A percentile compares a stretch with the other conserved stretches of the same genome.
phyloP scores from a whole-genome alignment of 1,140 invertebrate species.

The Drosophila setifemur region DNA sequence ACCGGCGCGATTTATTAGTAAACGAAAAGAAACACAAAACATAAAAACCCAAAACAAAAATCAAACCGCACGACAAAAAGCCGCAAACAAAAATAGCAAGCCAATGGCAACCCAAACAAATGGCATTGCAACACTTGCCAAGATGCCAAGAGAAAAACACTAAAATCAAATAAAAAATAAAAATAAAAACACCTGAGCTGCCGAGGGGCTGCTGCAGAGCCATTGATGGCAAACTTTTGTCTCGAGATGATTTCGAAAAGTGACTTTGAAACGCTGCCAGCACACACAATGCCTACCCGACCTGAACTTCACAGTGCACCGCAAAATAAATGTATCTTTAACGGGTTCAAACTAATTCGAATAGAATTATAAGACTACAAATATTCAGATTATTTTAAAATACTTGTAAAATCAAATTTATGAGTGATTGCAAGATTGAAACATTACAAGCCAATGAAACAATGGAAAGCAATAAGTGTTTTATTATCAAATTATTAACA shows the following conservation, averaged over 20 bases:
- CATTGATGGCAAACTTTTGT: conserved; percentile 56
- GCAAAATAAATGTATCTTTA: neutral
- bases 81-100: conserved; percentile 35
- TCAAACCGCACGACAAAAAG: conserved; percentile 53
- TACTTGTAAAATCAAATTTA: too few species aligned
- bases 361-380: too few species aligned
- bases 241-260: conserved; percentile 56
- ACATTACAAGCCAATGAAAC: too few species aligned
- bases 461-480: too few species aligned
- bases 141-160: conserved; percentile 29
- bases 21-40: conserved; percentile 45
- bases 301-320: conserved; percentile 44
- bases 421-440: too few species aligned
- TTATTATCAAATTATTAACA: too few species aligned
- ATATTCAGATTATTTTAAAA: too few species aligned
- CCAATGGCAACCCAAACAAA: conserved; percentile 41
- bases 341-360: too few species aligned
- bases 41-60: conserved; percentile 47
- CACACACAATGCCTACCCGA: conserved; percentile 23
- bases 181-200: conserved; percentile 48
- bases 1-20: conserved; percentile 51
- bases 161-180: conserved; percentile 33
- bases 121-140: conserved; percentile 67
- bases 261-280: conserved; percentile 32
- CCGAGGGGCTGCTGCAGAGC: conserved; percentile 13